Evolutionary conservation across 92 coral and sea anemone genomes (phyloP).

Genomic region (Siderastrea siderea): DNA sequence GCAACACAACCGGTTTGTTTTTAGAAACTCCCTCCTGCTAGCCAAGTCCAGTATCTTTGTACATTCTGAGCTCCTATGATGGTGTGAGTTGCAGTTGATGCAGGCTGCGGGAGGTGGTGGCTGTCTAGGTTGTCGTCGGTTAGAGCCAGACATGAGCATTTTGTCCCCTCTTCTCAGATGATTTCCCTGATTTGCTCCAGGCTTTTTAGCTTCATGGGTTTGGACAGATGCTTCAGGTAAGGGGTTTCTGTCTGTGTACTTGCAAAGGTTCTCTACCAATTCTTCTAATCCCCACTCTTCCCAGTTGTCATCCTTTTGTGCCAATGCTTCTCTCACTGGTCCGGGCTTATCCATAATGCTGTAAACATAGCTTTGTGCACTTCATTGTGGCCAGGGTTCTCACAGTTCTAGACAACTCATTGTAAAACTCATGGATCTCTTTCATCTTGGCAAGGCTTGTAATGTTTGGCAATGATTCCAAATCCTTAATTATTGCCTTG

Average conservation of each 20-base stretch:
- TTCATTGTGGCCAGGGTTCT: slow-evolving; percentile 70
- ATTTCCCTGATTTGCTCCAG: slow-evolving; percentile 19
- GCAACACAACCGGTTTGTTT: slow-evolving; percentile 39
- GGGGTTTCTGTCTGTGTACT: slow-evolving; percentile 55
- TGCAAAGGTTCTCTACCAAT: slow-evolving; percentile 42
- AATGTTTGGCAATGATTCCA: slow-evolving; percentile 57
- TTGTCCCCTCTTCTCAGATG: slow-evolving; percentile 47
- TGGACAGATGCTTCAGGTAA: slow-evolving; percentile 3
- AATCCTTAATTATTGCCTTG: slow-evolving; percentile 63
- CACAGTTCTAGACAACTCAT: slow-evolving; percentile 62
- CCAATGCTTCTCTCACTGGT: slow-evolving; percentile 56
- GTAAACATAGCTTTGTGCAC: slow-evolving; percentile 55
- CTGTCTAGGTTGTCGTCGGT: not conserved
- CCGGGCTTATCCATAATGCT: slow-evolving; percentile 72
- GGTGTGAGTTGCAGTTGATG: slow-evolving; percentile 21
- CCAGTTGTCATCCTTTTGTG: slow-evolving; percentile 70
- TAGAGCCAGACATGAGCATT: slow-evolving; percentile 25
- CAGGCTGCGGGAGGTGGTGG: slow-evolving; percentile 32
- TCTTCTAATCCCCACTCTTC: slow-evolving; percentile 71
- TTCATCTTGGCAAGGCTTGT: slow-evolving; percentile 33
- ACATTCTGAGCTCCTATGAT: slow-evolving; percentile 38
- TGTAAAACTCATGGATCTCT: slow-evolving; percentile 65
- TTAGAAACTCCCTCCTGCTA: slow-evolving; percentile 42
- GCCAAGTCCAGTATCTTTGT: slow-evolving; percentile 32
- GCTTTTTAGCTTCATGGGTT: slow-evolving; percentile 2